Evolutionary conservation across 1,140 invertebrate genomes (phyloP).

Genomic region (Drosophila paulistorum): DNA sequence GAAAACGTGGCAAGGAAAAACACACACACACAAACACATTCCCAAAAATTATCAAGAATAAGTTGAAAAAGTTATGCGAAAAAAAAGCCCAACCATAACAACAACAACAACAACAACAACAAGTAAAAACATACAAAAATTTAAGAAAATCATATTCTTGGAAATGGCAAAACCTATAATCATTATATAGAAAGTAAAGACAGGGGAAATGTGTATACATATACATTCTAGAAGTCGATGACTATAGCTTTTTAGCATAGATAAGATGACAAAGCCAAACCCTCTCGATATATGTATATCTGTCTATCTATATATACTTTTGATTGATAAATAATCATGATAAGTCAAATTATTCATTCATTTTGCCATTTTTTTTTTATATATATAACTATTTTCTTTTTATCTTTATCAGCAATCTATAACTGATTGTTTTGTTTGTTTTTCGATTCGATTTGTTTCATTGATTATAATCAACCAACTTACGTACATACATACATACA

Average conservation of each 20-base stretch:
- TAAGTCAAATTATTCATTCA: conserved; percentile 40
- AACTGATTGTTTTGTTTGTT: conserved; percentile 13
- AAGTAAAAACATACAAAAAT: neutral
- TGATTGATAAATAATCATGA: conserved; percentile 20
- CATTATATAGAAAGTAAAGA: neutral
- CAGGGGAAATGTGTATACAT: neutral
- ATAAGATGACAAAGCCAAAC: too few relatives aligned
- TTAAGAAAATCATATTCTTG: conserved; percentile 5
- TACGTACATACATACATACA: too few relatives aligned
- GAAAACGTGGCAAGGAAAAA: conserved; percentile 27
- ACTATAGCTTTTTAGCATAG: too few relatives aligned
- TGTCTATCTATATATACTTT: neutral
- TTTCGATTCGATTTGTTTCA: neutral
- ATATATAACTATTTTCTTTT: neutral
- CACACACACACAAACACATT: conserved; percentile 28
- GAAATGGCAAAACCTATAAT: neutral
- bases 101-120: too few relatives aligned
- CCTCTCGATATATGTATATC: neutral
- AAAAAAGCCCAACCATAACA: neutral
- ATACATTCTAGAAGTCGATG: neutral
- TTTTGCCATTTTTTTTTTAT: conserved; percentile 17
- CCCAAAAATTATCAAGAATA: conserved; percentile 58
- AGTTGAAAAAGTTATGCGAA: conserved; percentile 44
- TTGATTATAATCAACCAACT: neutral
- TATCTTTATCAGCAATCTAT: conserved; percentile 4